Conservation (phyloP, 2,113 vertebrate genomes). For the Apodemus speciosus region DNA sequence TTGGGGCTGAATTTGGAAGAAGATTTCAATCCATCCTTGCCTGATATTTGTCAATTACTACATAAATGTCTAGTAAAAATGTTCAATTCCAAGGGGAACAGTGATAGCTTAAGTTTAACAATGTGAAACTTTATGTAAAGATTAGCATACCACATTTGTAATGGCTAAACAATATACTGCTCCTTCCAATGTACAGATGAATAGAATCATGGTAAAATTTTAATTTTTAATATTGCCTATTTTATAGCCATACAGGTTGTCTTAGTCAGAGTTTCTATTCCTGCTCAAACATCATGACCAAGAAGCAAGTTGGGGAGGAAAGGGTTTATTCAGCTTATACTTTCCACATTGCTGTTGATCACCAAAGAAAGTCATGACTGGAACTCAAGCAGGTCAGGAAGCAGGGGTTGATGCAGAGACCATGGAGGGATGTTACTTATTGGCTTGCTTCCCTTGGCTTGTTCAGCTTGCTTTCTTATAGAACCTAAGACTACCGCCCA, state of each 20-base stretch:
- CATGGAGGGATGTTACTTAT: too few species aligned
- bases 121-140: constrained; percentile 67
- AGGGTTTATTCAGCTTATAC: too few species aligned
- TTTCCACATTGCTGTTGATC: too few species aligned
- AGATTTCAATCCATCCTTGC: constrained; percentile 60
- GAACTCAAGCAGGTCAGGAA: too few species aligned
- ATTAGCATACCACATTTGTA: constrained; percentile 70
- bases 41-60: constrained; percentile 80
- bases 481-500: too few species aligned
- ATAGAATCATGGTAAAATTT: constrained; percentile 66
- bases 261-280: too few species aligned
- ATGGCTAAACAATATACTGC: constrained; percentile 61
- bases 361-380: too few species aligned
- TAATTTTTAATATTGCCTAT: constrained; percentile 65
- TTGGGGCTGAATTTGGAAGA: constrained; percentile 38
- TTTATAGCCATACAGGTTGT: constrained; percentile 55
- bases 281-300: too few species aligned
- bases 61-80: constrained; percentile 77
- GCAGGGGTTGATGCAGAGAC: too few species aligned
- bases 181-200: constrained; percentile 74
- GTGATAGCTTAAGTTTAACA: constrained; percentile 35
- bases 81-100: constrained; percentile 72
- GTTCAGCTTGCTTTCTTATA: too few species aligned
- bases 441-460: too few species aligned
- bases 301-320: too few species aligned